Base-by-base conservation (phyloP, 2,797 vertebrate species). In the Allobates femoralis region DNA sequence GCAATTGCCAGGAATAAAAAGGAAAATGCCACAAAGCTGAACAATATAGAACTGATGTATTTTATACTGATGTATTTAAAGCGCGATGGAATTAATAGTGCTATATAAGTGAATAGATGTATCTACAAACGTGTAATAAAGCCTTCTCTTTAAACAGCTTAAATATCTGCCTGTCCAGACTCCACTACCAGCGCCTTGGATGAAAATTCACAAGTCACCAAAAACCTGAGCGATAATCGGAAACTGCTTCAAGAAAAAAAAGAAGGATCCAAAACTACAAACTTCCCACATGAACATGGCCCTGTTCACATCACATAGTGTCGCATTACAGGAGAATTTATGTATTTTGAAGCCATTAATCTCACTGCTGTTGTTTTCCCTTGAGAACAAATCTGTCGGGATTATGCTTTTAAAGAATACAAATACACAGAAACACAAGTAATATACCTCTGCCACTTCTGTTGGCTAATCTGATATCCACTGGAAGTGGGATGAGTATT, bases 21-120 rank as follows among this genome's bases (percentile, higher is more conserved):
- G 21, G n/a, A 87, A 26, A 78, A 79, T 86, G 37, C n/a, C 32
- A 74, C 32, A 74, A 14, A 73, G 56, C 60, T n/a, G 6, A n/a
- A 1, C 5, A 60, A 30, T 5, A 79, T 32, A 23, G 1, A 30
- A 19, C n/a, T n/a, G n/a, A n/a, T n/a, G n/a, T n/a, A n/a, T n/a
- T 46, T 7, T 46, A 46, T 46, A 46, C 41, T 11, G 41, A 46
- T 46, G 41, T n/a, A n/a, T n/a, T n/a, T n/a, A n/a, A n/a, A n/a
- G n/a, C n/a, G n/a, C n/a, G n/a, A n/a, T n/a, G n/a, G n/a, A n/a
- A n/a, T n/a, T n/a, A n/a, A n/a, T n/a, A n/a, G n/a, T n/a, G n/a
- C n/a, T n/a, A n/a, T n/a, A n/a, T n/a, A n/a, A n/a, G n/a, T n/a
- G n/a, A n/a, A n/a, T n/a, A n/a, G n/a, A n/a, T n/a, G n/a, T n/a